A percentile compares a stretch with the other conserved stretches of the same genome.
Evolutionary conservation across 2,113 vertebrate species (phyloP).

Genomic region (Sceloporus tristichus): DNA sequence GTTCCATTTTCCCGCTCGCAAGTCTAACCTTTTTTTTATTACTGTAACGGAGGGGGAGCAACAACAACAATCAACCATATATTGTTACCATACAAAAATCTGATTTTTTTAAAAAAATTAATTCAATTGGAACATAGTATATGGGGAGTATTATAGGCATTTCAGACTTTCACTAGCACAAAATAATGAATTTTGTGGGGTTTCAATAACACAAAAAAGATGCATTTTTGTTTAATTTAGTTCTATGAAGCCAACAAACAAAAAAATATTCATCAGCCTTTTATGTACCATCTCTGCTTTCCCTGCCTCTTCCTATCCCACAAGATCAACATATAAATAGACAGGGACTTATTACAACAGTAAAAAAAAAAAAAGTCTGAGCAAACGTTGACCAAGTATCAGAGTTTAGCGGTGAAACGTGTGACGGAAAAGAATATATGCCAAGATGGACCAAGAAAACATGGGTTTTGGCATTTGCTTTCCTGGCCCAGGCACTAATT

Average conservation of each 20-base stretch:
- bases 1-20: neutral
- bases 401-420: neutral
- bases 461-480: too few relatives aligned
- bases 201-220: neutral
- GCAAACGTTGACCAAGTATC: neutral
- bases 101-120: slow-evolving; percentile 23
- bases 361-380: neutral
- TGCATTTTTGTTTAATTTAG: neutral
- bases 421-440: neutral
- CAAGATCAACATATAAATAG: neutral
- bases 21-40: slow-evolving; percentile 36
- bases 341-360: neutral
- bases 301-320: neutral
- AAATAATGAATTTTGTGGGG: neutral
- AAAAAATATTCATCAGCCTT: neutral
- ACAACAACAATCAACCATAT: neutral
- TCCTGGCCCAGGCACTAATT: too few relatives aligned
- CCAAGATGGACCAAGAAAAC: neutral
- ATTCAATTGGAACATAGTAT: slow-evolving; percentile 56
- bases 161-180: slow-evolving; percentile 8
- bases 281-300: neutral
- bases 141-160: slow-evolving; percentile 60
- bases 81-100: slow-evolving; percentile 51
- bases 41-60: slow-evolving; percentile 46
- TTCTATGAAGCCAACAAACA: neutral